A percentile compares a stretch with the other conserved stretches of the same genome.
phyloP scores from a whole-genome alignment of 2,797 vertebrate genomes.

The Tauraco hartlaubi region DNA sequence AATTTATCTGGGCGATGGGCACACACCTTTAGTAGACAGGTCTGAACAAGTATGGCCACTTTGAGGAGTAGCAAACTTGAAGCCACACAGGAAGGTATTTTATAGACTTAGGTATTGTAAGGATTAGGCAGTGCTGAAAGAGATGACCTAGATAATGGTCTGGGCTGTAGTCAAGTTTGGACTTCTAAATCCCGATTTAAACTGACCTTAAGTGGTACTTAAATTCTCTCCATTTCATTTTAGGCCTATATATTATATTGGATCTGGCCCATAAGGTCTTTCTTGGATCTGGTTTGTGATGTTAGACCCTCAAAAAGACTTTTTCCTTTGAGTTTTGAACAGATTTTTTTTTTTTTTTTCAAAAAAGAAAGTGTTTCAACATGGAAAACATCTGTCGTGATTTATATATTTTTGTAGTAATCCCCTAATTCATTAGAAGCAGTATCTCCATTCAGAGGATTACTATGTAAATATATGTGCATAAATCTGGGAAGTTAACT shows the following conservation, averaged over 20 bases:
- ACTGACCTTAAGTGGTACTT: not conserved
- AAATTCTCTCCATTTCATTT: not conserved
- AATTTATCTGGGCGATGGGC: not conserved
- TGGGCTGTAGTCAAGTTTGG: not conserved
- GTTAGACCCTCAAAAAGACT: not conserved
- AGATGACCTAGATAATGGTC: not conserved
- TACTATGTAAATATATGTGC: slow-evolving; percentile 59
- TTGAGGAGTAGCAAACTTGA: not conserved
- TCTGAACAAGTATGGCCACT: not conserved
- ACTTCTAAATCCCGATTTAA: slow-evolving; percentile 5
- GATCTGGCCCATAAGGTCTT: not conserved
- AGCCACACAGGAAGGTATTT: not conserved
- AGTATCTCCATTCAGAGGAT: slow-evolving; percentile 16
- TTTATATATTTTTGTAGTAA: slow-evolving; percentile 52
- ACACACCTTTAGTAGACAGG: not conserved
- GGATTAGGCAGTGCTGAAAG: not conserved
- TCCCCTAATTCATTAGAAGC: slow-evolving; percentile 22
- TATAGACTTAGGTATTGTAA: not conserved
- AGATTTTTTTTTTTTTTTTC: not conserved
- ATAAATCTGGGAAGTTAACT: slow-evolving; percentile 52
- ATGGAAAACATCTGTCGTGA: slow-evolving; percentile 26
- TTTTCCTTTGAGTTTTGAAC: not conserved
- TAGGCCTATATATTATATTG: not conserved
- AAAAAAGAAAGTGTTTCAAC: not conserved
- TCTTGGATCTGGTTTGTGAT: not conserved